Percentiles rank a stretch among this genome's conserved stretches.
Evolutionary conservation across 2,113 vertebrate genomes (phyloP).

Genomic region (Rhinoptilus africanus): DNA sequence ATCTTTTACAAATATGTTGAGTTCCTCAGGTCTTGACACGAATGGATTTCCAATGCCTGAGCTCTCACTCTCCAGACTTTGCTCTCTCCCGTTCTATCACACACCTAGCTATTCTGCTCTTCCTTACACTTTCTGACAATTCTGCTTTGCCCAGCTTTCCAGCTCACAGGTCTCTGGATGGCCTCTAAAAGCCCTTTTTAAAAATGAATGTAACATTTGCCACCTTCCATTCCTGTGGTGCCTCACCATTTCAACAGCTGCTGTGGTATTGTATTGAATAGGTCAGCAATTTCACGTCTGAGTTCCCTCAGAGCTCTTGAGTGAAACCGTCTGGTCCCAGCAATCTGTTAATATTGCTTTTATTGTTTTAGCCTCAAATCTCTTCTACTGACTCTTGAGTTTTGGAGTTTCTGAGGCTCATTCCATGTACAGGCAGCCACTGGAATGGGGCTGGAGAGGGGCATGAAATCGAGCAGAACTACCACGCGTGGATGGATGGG

Average conservation of each 20-base stretch:
- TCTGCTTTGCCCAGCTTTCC: neutral
- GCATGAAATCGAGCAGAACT: neutral
- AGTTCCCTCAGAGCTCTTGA: conserved; percentile 20
- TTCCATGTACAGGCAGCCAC: neutral
- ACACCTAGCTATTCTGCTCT: neutral
- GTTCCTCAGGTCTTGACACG: neutral
- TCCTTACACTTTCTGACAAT: neutral
- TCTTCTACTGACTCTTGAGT: neutral
- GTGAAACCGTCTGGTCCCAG: neutral
- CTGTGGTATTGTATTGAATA: conserved; percentile 40
- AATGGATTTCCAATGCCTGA: neutral
- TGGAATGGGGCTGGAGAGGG: neutral
- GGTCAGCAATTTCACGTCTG: conserved; percentile 23
- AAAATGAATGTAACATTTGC: conserved; percentile 32
- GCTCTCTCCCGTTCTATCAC: neutral
- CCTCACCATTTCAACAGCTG: conserved; percentile 18
- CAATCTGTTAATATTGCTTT: neutral
- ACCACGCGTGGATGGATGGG: rapidly evolving
- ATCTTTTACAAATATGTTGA: neutral
- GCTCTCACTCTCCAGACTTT: neutral
- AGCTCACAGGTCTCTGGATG: neutral
- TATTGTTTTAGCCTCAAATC: neutral
- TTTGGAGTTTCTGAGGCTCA: neutral
- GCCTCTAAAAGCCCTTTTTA: conserved; percentile 30
- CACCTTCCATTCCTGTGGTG: conserved; percentile 43